Percentiles rank a stretch among this genome's conserved stretches.
Conservation (phyloP, 1,140 invertebrate genomes). For the Zaprionus ornatus region DNA sequence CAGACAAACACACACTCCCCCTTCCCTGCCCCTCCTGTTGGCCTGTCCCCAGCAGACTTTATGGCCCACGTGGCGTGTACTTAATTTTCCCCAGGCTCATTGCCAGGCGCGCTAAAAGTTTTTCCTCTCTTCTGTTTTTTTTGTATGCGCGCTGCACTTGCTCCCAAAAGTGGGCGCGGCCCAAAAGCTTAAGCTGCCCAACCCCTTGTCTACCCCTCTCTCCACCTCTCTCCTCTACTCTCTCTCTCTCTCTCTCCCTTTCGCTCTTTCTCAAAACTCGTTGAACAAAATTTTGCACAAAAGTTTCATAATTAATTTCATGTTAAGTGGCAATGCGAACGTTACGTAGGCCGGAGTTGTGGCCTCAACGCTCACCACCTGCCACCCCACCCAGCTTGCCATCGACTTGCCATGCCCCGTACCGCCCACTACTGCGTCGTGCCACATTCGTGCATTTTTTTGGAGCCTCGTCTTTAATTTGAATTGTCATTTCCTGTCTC, state of each 20-base stretch:
- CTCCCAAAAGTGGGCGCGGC: conserved; percentile 22
- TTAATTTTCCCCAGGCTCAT: conserved; percentile 73
- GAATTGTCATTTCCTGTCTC: conserved; percentile 81
- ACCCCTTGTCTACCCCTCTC: neutral
- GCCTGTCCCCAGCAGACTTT: conserved; percentile 67
- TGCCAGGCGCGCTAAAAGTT: conserved; percentile 63
- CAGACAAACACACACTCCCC: conserved; percentile 16
- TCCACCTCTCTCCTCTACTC: neutral
- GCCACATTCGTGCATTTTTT: conserved; percentile 18
- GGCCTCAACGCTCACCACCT: conserved; percentile 6
- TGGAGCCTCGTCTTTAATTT: conserved; percentile 72
- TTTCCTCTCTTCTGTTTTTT: conserved; percentile 31
- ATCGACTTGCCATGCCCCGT: neutral
- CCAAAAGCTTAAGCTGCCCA: conserved; percentile 30
- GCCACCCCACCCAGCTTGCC: neutral
- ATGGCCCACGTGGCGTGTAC: conserved; percentile 76
- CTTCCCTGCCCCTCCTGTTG: neutral
- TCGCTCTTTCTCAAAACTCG: conserved; percentile 67
- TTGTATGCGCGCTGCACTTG: conserved; percentile 26
- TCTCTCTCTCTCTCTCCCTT: neutral
- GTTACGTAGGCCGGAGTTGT: conserved; percentile 40
- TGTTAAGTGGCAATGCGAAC: conserved; percentile 78
- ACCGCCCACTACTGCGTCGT: neutral
- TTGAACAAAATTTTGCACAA: conserved; percentile 81
- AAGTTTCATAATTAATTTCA: conserved; percentile 83